Conservation (phyloP, 2,888 invertebrate species). For the Clitarchus hookeri region DNA sequence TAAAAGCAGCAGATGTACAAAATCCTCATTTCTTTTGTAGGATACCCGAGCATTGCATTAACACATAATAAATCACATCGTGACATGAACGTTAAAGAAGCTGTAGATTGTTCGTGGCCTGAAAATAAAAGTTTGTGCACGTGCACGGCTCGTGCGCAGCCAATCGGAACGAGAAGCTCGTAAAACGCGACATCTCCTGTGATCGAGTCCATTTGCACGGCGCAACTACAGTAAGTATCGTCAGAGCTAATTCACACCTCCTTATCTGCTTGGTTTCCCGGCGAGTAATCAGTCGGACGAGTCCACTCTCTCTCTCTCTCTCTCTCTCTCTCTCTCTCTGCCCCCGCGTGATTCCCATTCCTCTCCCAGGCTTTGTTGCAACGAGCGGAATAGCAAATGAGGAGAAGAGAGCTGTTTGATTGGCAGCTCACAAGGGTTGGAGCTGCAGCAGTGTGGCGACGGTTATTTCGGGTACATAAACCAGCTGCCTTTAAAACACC, state of each 20-base stretch:
- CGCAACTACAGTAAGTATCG: not conserved
- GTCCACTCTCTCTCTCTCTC: too few species aligned
- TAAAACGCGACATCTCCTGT: not conserved
- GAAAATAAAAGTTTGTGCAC: too few species aligned
- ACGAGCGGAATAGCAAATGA: not conserved
- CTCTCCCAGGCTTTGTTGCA: not conserved
- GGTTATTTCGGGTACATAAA: not conserved
- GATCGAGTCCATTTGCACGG: not conserved
- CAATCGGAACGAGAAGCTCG: not conserved
- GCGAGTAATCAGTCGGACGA: not conserved
- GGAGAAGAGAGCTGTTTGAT: not conserved
- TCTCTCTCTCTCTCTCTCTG: too few species aligned
- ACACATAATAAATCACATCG: too few species aligned
- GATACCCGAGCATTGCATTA: too few species aligned
- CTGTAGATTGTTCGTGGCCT: too few species aligned
- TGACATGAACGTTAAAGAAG: too few species aligned
- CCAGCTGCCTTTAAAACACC: not conserved
- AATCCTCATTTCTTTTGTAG: too few species aligned
- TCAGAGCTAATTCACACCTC: constrained; percentile 1
- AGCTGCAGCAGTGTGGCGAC: not conserved
- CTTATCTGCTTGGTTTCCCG: not conserved
- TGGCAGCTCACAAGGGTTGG: not conserved
- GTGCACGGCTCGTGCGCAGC: not conserved
- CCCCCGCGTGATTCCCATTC: too few species aligned
- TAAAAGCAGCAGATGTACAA: too few species aligned